Conservation (phyloP, 2,888 invertebrate species). For the Melanotus villosus region DNA sequence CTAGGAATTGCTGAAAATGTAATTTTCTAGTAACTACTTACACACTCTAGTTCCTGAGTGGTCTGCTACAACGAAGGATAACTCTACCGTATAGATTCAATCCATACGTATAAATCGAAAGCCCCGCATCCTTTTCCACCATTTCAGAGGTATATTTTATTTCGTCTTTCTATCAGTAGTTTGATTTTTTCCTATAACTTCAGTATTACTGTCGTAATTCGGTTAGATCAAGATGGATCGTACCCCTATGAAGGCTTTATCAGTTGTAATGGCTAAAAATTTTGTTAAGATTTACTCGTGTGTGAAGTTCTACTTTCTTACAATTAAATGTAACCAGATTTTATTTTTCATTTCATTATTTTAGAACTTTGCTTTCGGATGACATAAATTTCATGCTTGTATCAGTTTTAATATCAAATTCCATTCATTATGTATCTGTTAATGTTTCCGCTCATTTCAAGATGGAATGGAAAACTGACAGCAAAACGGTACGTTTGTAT, state of each 20-base stretch:
- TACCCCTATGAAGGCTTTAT: conserved; percentile 10
- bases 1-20: too few species aligned
- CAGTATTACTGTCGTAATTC: not conserved
- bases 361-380: too few species aligned
- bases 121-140: conserved; percentile 1
- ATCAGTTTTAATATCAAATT: too few species aligned
- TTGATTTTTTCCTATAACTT: conserved; percentile 18
- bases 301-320: not conserved
- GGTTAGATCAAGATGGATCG: conserved; percentile 9
- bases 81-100: conserved; percentile 11
- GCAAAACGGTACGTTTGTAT: too few species aligned
- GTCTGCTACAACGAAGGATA: conserved; percentile 1
- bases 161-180: conserved; percentile 13
- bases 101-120: conserved; percentile 16
- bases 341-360: too few species aligned
- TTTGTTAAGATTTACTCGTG: not conserved
- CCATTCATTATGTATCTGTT: too few species aligned
- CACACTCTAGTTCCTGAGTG: not conserved
- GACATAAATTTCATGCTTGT: too few species aligned
- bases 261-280: not conserved
- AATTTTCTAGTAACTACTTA: too few species aligned
- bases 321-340: too few species aligned
- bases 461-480: too few species aligned
- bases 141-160: conserved; percentile 25
- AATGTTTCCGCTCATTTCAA: too few species aligned